Base-by-base conservation (phyloP, 2,888 invertebrate genomes). In the Ephialtes manifestator region DNA sequence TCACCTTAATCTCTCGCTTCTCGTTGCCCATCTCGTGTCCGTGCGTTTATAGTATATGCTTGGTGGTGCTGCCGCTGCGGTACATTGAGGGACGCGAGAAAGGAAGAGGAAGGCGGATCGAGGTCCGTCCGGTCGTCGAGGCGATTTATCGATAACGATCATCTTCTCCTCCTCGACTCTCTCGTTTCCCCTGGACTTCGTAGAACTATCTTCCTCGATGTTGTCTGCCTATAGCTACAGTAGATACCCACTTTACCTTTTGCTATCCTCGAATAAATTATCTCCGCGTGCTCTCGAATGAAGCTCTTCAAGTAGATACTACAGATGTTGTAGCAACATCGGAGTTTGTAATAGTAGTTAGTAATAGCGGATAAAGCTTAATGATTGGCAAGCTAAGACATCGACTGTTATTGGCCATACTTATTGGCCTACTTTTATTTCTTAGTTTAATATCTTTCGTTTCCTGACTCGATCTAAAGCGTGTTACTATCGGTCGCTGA, bases 1-100 rank as follows among this genome's bases (percentile, higher is more conserved):
- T 88, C 88, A 88, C 90, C 89, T 91, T 89, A 90, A 92, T 91
- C 90, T 89, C 87, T 77, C 79, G 71, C 51, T 84, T 84, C 81
- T 71, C 74, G 74, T 71, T 74, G 81, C 35, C 63, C 68, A 20
- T 68, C 35, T 68, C 67, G 46, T 76, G 48, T 31, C 51, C 18
- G 81, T 82, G 86, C 84, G 77, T 84, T 84, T 87, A 84, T 83
- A 87, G 31, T 77, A 77, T 58, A 46, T 28, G 48, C 15, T 31
- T 71, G 76, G 58, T 67, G 75, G 20, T 46, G 84, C 67, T 65
- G 79, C 20, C 71, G 82, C 43, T 39, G 48, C 81, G 68, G 83
- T 76, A 74, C 76, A 77, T 74, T 35, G 71, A 78, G 79, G 48
- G 65, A 80, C 39, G 77, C 85, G 80, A 68, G 85, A 77, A 77